A percentile compares a stretch with the other conserved stretches of the same genome.
Conservation (phyloP, 2,888 invertebrate genomes). For the Ormia ochracea region DNA sequence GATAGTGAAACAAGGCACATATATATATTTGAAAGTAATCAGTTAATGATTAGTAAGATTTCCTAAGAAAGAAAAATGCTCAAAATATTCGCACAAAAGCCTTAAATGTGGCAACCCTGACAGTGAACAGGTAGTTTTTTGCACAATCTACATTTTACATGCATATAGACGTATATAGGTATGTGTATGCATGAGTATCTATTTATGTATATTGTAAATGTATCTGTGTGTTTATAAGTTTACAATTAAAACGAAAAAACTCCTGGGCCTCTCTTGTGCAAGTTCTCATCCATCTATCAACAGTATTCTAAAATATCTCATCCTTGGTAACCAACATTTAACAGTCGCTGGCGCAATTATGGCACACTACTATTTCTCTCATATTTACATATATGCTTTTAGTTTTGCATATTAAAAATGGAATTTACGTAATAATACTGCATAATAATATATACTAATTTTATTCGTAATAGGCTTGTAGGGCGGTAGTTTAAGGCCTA, state of each 20-base stretch:
- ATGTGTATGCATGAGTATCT: not conserved
- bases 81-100: not conserved
- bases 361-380: not conserved
- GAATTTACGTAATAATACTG: too few relatives aligned
- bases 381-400: too few relatives aligned
- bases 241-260: not conserved
- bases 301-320: not conserved
- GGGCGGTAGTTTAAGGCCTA: too few relatives aligned
- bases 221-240: not conserved
- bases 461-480: too few relatives aligned
- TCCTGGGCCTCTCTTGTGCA: slow-evolving; percentile 3
- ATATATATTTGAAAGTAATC: too few relatives aligned
- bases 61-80: too few relatives aligned
- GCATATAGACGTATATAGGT: not conserved
- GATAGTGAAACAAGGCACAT: too few relatives aligned
- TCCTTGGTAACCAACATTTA: too few relatives aligned
- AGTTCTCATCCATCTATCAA: not conserved
- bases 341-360: not conserved
- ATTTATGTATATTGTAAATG: too few relatives aligned
- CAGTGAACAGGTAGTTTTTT: slow-evolving; percentile 48
- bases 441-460: too few relatives aligned
- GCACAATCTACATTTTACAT: slow-evolving; percentile 3
- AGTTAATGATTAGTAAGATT: too few relatives aligned
- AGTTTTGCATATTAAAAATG: too few relatives aligned
- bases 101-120: not conserved